Base-by-base conservation (phyloP, 1,140 invertebrate genomes). In the Whitmania pigra region DNA sequence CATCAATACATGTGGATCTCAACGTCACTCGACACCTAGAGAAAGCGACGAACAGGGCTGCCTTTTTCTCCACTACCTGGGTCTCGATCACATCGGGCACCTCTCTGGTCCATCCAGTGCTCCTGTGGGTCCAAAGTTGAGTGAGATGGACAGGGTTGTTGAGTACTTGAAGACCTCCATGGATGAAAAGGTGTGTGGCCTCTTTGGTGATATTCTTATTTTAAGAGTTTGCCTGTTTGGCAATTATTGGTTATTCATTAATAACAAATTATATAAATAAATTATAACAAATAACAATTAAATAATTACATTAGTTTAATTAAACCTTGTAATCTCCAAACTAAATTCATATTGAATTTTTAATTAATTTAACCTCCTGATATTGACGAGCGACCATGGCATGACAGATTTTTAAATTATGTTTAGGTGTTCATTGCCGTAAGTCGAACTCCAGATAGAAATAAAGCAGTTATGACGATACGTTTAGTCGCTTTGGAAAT, bases 1-100 rank as follows among this genome's bases (percentile, higher is more conserved):
- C 11, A 2, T 63, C 57, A 63, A 25, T 63, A 15, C 75, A 92
- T 88, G 92, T 98, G 63, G 95, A 99, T 81, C 82, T 87, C 73
- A 97, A 97, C 85, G 92, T 98, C 0, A 97, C 93, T 0, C 84
- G 89, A 55, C 88, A 94, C 80, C 77, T 97, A 40, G 78, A 86
- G 57, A 17, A 63, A 15, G 90, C 94, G 79, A 77, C 97, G 17
- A 60, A 69, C n/a, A 63, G 54, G 27, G 93, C 78, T 82, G 96
- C 69, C 87, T 97, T 82, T 89, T 98, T 72, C 84, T 98, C 3
- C 95, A 99, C 85, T 99, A 97, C 80, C 83, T 98, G 63, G 95
- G 95, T 22, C 83, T 99, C 31, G 96, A 99, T 84, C 96, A 99
- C 80, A 97, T 99, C 78, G 96, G 96, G 4, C 95, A 99, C 84